Evolutionary conservation across 2,797 vertebrate species (phyloP).

Genomic region (Toxotes lorentzi): DNA sequence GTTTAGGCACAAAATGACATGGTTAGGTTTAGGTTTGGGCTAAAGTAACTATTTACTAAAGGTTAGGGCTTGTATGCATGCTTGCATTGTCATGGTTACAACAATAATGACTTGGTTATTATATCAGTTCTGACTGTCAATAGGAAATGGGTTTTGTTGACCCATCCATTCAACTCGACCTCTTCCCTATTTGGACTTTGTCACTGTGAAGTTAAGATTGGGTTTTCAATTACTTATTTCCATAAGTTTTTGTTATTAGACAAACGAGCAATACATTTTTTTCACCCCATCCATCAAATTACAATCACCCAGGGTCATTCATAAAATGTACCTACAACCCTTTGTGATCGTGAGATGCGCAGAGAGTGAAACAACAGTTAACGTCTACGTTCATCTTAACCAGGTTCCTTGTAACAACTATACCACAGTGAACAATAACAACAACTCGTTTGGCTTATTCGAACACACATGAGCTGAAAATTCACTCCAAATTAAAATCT

Average conservation of each 20-base stretch:
- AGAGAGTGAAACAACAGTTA: not conserved
- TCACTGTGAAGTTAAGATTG: no score
- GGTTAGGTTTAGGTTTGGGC: not conserved
- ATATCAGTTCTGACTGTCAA: not conserved
- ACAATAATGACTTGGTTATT: not conserved
- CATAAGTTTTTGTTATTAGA: no score
- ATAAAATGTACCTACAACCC: not conserved
- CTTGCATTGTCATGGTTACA: not conserved
- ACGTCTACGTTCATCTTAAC: no score
- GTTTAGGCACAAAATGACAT: not conserved
- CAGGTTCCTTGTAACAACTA: not conserved
- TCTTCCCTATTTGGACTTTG: no score
- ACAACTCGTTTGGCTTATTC: not conserved
- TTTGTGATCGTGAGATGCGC: not conserved
- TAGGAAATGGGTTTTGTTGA: not conserved
- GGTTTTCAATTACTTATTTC: no score
- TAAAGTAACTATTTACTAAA: not conserved
- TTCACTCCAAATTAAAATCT: not conserved
- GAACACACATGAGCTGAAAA: conserved; percentile 3
- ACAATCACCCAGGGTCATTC: not conserved
- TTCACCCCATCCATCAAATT: not conserved
- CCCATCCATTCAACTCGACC: not conserved
- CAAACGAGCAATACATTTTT: no score
- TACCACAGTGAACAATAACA: not conserved
- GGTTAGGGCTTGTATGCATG: not conserved